Evolutionary conservation across 2,888 invertebrate species (phyloP).

Genomic region (Andrena fulva): DNA sequence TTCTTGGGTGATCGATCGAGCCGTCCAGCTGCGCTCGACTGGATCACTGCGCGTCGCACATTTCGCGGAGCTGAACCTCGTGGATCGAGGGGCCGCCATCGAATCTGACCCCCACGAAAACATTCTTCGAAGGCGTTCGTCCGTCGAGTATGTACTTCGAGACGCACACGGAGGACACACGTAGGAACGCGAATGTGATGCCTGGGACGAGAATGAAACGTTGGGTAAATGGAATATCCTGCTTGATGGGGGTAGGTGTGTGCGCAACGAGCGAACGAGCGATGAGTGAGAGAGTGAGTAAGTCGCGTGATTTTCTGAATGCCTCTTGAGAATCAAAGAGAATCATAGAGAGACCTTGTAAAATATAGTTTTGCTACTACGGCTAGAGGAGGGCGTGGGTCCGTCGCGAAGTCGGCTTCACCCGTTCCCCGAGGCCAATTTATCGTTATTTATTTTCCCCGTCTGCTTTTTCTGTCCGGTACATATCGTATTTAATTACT

Average conservation of each 20-base stretch:
- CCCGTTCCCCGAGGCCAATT: constrained; percentile 48
- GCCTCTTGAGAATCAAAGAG: constrained; percentile 63
- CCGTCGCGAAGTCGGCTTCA: constrained; percentile 24
- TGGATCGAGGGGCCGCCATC: constrained; percentile 53
- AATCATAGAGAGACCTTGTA: constrained; percentile 59
- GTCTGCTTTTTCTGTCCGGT: constrained; percentile 24
- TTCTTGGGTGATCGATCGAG: neutral
- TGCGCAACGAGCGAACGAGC: constrained; percentile 15
- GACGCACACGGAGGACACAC: constrained; percentile 36
- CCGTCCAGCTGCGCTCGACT: neutral
- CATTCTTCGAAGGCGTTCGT: constrained; percentile 42
- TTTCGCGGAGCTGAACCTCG: constrained; percentile 53
- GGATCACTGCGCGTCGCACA: constrained; percentile 9
- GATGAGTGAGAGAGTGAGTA: neutral
- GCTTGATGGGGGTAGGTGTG: neutral
- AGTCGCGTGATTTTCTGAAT: constrained; percentile 42
- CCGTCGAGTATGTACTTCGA: constrained; percentile 27
- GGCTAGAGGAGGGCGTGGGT: constrained; percentile 54
- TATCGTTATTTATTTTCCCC: constrained; percentile 66
- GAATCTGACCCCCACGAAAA: constrained; percentile 18
- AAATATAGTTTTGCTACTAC: constrained; percentile 69
- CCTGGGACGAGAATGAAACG: neutral
- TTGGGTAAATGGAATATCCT: neutral
- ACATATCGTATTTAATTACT: constrained; percentile 50
- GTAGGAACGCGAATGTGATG: constrained; percentile 8